phyloP scores from a whole-genome alignment of 1,140 invertebrate species.

The Saccostrea cuccullata region DNA sequence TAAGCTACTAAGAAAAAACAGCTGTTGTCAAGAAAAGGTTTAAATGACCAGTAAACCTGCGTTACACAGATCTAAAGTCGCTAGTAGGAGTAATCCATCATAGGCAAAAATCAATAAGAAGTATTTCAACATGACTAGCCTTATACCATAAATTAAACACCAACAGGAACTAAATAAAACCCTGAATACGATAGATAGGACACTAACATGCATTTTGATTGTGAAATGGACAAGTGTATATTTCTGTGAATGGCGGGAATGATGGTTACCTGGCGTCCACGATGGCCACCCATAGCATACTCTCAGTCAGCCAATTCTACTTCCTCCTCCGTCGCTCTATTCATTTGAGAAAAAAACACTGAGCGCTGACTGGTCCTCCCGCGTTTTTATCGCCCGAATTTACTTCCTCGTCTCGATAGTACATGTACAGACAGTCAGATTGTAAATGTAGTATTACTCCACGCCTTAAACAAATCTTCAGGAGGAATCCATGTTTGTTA shows the following conservation, averaged over 20 bases:
- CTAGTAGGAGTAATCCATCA: neutral
- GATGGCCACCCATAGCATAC: constrained; percentile 34
- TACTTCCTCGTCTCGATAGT: constrained; percentile 7
- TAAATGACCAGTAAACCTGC: constrained; percentile 23
- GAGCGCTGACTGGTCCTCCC: neutral
- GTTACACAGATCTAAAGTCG: neutral
- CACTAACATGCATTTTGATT: neutral
- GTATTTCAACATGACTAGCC: neutral
- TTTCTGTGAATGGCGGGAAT: constrained; percentile 7
- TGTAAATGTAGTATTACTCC: neutral
- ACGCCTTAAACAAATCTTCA: neutral
- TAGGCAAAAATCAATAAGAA: constrained; percentile 13
- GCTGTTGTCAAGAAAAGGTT: neutral
- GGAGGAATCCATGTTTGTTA: neutral
- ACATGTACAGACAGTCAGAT: neutral
- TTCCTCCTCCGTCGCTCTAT: neutral
- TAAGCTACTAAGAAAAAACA: neutral
- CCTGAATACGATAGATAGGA: neutral
- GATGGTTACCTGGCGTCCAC: constrained; percentile 13
- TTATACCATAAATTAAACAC: neutral
- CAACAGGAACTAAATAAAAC: constrained; percentile 3
- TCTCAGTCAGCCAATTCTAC: neutral
- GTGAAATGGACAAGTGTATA: constrained; percentile 5
- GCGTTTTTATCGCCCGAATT: neutral
- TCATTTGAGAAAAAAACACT: neutral